Conservation (phyloP, 30 jellyfish, hydroid and myxozoan genomes). For the Hydractinia echinata region DNA sequence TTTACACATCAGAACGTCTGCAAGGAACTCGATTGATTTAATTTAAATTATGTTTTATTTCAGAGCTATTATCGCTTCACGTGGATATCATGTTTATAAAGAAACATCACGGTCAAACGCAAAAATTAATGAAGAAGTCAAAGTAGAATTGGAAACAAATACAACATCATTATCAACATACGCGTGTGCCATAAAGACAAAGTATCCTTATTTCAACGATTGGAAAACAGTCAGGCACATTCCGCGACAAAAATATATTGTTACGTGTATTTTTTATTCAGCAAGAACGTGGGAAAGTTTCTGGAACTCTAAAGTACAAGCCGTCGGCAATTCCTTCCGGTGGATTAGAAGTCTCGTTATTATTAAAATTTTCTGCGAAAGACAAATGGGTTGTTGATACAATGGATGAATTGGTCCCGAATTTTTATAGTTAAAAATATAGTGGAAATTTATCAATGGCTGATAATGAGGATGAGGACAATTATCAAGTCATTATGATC, state of each 20-base stretch:
- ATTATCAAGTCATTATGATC: too few relatives aligned
- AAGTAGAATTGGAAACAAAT: constrained; percentile 8
- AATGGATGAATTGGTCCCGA: too few relatives aligned
- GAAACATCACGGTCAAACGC: constrained; percentile 10
- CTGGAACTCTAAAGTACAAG: constrained; percentile 10
- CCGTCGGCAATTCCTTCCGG: constrained; percentile 12
- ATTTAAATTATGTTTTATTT: neutral
- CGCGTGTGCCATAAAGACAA: constrained; percentile 3
- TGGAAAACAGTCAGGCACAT: constrained; percentile 13
- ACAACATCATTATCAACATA: neutral
- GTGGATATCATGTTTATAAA: constrained; percentile 14
- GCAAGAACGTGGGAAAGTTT: constrained; percentile 11
- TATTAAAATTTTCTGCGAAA: neutral
- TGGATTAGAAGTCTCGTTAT: neutral
- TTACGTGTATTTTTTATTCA: neutral
- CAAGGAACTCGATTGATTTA: neutral
- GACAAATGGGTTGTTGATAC: too few relatives aligned
- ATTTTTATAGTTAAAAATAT: too few relatives aligned
- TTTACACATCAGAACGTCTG: neutral
- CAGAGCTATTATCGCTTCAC: constrained; percentile 2
- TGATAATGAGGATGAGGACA: too few relatives aligned
- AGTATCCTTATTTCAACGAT: neutral
- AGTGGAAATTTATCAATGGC: too few relatives aligned
- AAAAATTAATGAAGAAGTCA: neutral
- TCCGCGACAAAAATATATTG: neutral